Base-by-base conservation (phyloP, 2,888 invertebrate species). In the Lysandra coridon region DNA sequence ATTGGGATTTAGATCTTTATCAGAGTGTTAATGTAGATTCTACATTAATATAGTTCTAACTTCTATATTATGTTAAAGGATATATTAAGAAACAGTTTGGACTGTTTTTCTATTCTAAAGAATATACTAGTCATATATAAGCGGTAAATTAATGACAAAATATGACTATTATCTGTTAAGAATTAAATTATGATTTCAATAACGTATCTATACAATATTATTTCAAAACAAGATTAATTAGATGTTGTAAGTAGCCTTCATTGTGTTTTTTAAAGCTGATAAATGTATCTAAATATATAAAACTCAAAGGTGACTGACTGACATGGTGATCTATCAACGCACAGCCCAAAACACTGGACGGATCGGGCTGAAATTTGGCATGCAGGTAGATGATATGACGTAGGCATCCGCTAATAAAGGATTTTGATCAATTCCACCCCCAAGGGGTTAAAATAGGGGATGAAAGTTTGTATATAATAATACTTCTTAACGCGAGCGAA, bases 171-270 rank as follows among this genome's bases (percentile, higher is more conserved):
- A 62, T n/a, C 23, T 12, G 30, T 30, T 64, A 10, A 23, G 23
- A 23, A 23, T 23, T 64, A 12, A 10, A 23, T 30, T 30, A 10
- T 30, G 30, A 12, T 30, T 30, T 30, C 12, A 64, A 64, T 64
- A 0, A 69, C 33, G 33, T 69, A 69, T 23, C 23, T 23, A 23
- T 69, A 69, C 69, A 69, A 69, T 33, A 75, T 23, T n/a, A 49
- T 75, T 75, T 30, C 49, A 75, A 75, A 75, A 75, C 44, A 75
- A 75, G 23, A 75, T 49, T 14, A 75, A 33, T 69, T 14, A 49
- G 49, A 75, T 75, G 75, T 53, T 75, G 75, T 75, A 75, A 75
- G 23, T 23, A 75, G 75, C 49, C 23, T 44, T n/a, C 12, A 23
- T 14, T 75, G 23, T 75, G 44, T 49, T 62, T 62, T 10, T 62